Percentiles rank a stretch among this genome's conserved stretches.
Conservation (phyloP, 2,888 invertebrate species). For the Caenorhabditis angaria region DNA sequence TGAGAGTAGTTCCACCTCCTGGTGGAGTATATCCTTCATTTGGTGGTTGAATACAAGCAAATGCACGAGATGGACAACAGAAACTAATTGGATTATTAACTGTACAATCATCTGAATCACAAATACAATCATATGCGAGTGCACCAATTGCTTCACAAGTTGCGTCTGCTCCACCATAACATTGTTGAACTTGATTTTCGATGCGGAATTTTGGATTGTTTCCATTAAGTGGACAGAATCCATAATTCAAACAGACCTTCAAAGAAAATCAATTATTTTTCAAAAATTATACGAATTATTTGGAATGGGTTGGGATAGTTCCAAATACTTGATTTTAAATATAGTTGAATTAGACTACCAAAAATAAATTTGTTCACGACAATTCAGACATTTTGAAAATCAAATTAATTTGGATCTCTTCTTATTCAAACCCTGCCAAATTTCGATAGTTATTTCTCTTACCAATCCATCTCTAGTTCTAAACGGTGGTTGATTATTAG, state of each 20-base stretch:
- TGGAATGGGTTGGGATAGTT: no score
- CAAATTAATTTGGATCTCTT: no score
- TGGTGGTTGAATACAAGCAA: constrained; percentile 71
- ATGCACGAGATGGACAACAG: constrained; percentile 71
- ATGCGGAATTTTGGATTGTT: constrained; percentile 72
- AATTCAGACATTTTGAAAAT: no score
- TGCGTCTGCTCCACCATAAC: constrained; percentile 70
- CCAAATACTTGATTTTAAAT: no score
- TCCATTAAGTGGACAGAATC: constrained; percentile 71
- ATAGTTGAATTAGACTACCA: no score
- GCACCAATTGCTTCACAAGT: constrained; percentile 72
- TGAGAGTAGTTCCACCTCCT: constrained; percentile 70
- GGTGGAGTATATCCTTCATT: constrained; percentile 71
- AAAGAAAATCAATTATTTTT: no score
- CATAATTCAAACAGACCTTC: constrained; percentile 69
- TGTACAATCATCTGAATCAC: constrained; percentile 70
- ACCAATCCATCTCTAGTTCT: constrained; percentile 63
- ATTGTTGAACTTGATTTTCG: constrained; percentile 71
- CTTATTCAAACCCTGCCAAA: no score
- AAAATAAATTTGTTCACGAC: no score
- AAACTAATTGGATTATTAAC: constrained; percentile 71
- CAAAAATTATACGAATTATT: no score
- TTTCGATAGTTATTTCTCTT: neutral
- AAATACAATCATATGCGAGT: constrained; percentile 70
- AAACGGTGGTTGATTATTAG: constrained; percentile 72